phyloP scores from a whole-genome alignment of 2,113 vertebrate genomes.

The Leucoraja erinaceus region DNA sequence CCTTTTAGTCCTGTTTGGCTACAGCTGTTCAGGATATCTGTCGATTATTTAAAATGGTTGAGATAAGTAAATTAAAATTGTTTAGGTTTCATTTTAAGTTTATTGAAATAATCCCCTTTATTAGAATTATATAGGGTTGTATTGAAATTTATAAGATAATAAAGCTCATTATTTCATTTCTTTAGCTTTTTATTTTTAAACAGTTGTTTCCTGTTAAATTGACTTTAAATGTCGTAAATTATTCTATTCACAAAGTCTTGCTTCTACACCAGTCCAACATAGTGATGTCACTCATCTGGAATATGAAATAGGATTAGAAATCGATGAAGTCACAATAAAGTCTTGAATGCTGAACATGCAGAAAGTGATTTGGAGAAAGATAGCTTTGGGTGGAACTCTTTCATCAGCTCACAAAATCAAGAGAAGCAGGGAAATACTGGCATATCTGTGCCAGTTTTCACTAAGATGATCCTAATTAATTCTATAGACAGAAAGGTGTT shows the following conservation, averaged over 20 bases:
- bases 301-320: not conserved
- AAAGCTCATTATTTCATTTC: not conserved
- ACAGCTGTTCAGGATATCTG: not conserved
- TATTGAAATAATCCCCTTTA: constrained; percentile 8
- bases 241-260: not conserved
- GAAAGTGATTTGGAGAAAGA: not conserved
- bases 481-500: not conserved
- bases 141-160: not conserved
- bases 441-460: not conserved
- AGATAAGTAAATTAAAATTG: not conserved
- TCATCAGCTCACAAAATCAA: not conserved
- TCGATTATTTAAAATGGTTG: not conserved
- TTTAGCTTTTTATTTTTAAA: not conserved
- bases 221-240: not conserved
- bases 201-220: not conserved
- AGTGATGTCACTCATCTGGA: not conserved
- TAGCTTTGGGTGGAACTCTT: not conserved
- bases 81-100: not conserved
- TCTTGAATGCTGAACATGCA: not conserved
- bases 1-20: not conserved
- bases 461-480: not conserved
- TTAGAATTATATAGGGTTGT: constrained; percentile 9
- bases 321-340: not conserved
- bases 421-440: not conserved
- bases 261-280: not conserved